Evolutionary conservation across 2,797 vertebrate species (phyloP).

Genomic region (Allobates femoralis): DNA sequence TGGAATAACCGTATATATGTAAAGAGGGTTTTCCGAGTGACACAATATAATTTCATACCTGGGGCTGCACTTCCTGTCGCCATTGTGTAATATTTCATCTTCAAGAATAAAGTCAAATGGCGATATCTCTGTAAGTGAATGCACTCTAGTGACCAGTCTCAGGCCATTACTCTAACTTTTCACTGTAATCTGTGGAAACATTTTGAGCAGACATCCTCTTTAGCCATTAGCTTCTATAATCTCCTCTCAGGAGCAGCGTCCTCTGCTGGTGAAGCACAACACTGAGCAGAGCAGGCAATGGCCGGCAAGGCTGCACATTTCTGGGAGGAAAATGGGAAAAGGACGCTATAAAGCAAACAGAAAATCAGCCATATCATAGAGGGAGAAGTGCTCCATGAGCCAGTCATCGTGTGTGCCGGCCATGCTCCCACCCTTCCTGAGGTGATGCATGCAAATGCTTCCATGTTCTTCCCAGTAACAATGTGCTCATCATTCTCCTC

Average conservation of each 20-base stretch:
- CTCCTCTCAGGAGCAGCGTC: background rate
- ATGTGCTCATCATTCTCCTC: constrained; percentile 59
- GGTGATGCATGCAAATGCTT: constrained; percentile 55
- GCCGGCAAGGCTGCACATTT: background rate
- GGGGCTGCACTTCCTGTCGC: too few species aligned
- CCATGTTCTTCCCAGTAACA: constrained; percentile 63
- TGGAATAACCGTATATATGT: too few species aligned
- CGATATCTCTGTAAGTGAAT: too few species aligned
- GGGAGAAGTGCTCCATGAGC: background rate
- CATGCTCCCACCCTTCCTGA: constrained; percentile 38
- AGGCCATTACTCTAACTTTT: too few species aligned
- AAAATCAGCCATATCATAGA: background rate
- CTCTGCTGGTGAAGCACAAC: background rate
- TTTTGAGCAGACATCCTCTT: too few species aligned
- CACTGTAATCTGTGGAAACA: too few species aligned
- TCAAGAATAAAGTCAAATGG: too few species aligned
- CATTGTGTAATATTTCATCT: too few species aligned
- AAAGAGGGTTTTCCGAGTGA: too few species aligned
- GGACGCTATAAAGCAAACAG: background rate
- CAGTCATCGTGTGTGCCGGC: constrained; percentile 29
- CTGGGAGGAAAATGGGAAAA: background rate
- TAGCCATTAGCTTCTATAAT: background rate
- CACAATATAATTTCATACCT: too few species aligned
- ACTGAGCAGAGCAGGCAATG: background rate
- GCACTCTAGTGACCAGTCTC: too few species aligned